These are phyloP conservation scores for Martes flavigula DNA, from an alignment of 2,797 vertebrate genomes.

Conservation along the genomic window DNA sequence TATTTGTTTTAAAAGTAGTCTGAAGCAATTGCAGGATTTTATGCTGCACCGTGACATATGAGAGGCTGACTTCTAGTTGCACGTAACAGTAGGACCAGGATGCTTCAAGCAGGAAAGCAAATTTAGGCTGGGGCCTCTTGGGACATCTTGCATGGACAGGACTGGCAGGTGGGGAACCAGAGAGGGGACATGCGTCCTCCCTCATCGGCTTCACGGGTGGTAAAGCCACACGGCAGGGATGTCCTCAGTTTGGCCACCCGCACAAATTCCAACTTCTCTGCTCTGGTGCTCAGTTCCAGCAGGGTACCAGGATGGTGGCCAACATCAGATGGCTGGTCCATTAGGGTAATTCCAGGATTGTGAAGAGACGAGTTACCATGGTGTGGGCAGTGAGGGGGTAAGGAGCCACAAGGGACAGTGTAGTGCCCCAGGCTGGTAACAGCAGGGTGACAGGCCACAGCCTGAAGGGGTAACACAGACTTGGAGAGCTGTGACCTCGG, in stretches of 20 bases:
- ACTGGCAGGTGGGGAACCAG: background rate
- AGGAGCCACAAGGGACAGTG: background rate
- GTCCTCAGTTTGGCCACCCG: too few relatives aligned
- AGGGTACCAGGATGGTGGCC: background rate
- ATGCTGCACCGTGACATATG: rapidly evolving
- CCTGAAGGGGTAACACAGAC: too few relatives aligned
- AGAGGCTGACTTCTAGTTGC: background rate
- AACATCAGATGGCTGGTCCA: background rate
- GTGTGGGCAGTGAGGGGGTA: background rate
- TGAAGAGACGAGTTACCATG: background rate
- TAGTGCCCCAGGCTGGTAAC: background rate
- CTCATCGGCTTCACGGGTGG: background rate
- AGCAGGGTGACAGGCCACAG: background rate
- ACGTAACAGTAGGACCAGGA: background rate
- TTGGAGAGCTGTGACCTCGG: background rate
- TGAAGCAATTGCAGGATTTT: too few relatives aligned
- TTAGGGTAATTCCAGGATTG: background rate
- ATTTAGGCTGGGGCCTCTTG: too few relatives aligned
- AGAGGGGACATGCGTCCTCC: background rate
- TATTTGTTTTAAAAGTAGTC: background rate
- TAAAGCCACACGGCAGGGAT: rapidly evolving
- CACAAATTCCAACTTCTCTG: background rate
- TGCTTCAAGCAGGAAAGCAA: background rate
- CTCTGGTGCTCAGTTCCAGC: background rate
- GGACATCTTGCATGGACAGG: background rate